A percentile compares a stretch with the other conserved stretches of the same genome.
Conservation (phyloP, 1,140 invertebrate genomes). For the Pachyrhynchus sulphureomaculatus region DNA sequence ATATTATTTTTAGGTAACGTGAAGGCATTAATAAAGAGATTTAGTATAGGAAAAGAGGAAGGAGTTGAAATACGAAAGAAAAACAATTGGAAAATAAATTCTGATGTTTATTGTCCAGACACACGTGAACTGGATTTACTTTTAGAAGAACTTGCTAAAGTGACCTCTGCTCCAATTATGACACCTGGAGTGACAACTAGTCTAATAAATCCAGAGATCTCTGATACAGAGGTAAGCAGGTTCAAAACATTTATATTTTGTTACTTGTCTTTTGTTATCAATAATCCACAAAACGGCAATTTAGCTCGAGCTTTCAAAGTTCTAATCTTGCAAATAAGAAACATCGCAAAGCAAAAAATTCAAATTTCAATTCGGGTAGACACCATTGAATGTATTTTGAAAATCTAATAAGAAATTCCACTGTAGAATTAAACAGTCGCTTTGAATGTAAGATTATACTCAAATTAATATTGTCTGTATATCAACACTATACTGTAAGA, state of each 20-base stretch:
- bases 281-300: neutral
- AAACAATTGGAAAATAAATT: neutral
- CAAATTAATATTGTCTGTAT: too few species aligned
- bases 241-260: neutral
- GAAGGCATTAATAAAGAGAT: constrained; percentile 44
- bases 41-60: constrained; percentile 28
- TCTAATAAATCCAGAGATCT: constrained; percentile 35
- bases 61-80: constrained; percentile 29
- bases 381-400: too few species aligned
- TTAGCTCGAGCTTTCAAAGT: neutral
- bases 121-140: constrained; percentile 44
- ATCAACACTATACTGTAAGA: too few species aligned
- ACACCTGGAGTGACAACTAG: constrained; percentile 44
- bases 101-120: constrained; percentile 8
- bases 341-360: too few species aligned
- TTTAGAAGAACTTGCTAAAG: constrained; percentile 47
- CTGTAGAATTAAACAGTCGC: too few species aligned
- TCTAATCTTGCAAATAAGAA: too few species aligned
- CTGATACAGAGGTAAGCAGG: constrained; percentile 41
- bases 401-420: too few species aligned
- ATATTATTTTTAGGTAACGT: constrained; percentile 32
- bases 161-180: constrained; percentile 46
- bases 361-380: too few species aligned
- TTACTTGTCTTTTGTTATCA: neutral
- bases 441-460: too few species aligned